Evolutionary conservation across 2,113 vertebrate genomes (phyloP), one percentile per base, ranked within the genome.

Genomic region (Octodon degus): DNA sequence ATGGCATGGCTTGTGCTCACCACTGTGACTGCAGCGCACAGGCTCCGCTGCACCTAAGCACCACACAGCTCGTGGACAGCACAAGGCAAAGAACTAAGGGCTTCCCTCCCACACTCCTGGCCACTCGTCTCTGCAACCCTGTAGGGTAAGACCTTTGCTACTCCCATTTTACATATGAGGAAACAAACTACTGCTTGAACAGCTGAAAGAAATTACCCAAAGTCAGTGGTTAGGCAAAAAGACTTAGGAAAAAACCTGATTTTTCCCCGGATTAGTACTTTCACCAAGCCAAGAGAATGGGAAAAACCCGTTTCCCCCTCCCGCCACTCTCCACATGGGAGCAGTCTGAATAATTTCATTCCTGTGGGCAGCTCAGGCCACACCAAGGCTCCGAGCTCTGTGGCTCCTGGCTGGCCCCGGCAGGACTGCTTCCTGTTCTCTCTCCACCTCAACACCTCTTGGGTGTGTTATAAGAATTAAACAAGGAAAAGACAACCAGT

Each of bases 171-270:
- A 93, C 16, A 96, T 34, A 25, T 37, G 43, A 87, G 27, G 50
- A 94, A 91, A 96, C 32, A 93, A 89, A 96, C 32, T 60, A 82
- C 0, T 86, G 11, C 37, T 68, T 53, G 50, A 27, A 76, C 74
- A 58, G 22, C 43, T 95, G n/a, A 83, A 87, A 43, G 79, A 85
- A 89, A 24, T n/a, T 79, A 65, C n/a, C 72, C 10, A 50, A 67
- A 77, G 79, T 70, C 55, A 89, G 27, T 14, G 20, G 47, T 53
- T 47, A 34, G 24, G 65, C 6, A 30, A 37, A 83, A 82, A 70
- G 43, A 50, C 55, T 67, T 30, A 63, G 27, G 84, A 14, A 76
- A 79, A 97, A 80, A 32, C 40, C 27, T 68, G 13, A 37, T 63
- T 83, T 60, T 58, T 1, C 34, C 72, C 53, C 53, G 40, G 83